Conservation (phyloP, 2,797 vertebrate species). For the Odontamblyopus rebecca region DNA sequence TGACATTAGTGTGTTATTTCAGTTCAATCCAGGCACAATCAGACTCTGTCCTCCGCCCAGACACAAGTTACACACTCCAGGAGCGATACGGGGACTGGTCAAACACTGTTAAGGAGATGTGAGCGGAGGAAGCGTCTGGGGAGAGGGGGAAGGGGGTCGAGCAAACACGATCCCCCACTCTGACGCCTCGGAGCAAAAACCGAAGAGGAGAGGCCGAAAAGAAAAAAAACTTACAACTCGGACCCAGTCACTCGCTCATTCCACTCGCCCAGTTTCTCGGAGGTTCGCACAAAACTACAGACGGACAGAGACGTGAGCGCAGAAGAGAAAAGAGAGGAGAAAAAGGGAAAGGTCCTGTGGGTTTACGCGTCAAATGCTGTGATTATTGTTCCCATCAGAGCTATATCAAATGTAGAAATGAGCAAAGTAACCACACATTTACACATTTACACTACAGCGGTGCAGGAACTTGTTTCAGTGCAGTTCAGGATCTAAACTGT, state of each 20-base stretch:
- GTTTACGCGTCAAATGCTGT: too few relatives aligned
- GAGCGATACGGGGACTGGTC: conserved; percentile 4
- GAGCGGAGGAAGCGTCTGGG: conserved; percentile 6
- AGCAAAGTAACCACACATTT: too few relatives aligned
- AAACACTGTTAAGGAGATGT: conserved; percentile 48
- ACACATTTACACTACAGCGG: too few relatives aligned
- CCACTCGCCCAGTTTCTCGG: conserved; percentile 87
- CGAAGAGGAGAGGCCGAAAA: conserved; percentile 21
- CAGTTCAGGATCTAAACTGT: too few relatives aligned
- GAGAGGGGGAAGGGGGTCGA: not conserved
- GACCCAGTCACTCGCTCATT: conserved; percentile 85
- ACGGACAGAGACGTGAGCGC: conserved; percentile 66
- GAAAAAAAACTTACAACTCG: conserved; percentile 82
- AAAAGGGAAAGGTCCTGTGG: not conserved
- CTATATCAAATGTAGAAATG: too few relatives aligned
- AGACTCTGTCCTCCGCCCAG: not conserved
- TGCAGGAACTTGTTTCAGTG: too few relatives aligned
- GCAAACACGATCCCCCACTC: conserved; percentile 42
- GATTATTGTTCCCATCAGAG: too few relatives aligned
- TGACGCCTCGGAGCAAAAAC: conserved; percentile 44
- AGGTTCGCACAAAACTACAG: conserved; percentile 87
- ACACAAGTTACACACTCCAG: conserved; percentile 29
- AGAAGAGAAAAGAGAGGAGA: not conserved
- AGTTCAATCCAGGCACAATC: not conserved
- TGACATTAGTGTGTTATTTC: not conserved